Conservation (phyloP, 2,113 vertebrate species). For the Crypturellus undulatus region DNA sequence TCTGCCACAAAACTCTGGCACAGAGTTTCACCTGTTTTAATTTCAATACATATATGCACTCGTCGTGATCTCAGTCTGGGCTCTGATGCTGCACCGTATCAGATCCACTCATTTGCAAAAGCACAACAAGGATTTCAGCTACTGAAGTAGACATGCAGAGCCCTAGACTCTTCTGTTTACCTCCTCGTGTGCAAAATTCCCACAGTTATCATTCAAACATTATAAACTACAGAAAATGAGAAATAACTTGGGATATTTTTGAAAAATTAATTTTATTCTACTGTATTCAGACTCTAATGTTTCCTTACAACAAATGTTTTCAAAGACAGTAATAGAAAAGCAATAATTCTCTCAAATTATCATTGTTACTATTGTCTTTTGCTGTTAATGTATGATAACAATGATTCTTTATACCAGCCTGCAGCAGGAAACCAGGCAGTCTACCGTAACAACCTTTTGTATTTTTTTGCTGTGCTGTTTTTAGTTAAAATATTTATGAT, state of each 20-base stretch:
- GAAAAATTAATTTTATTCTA: conserved; percentile 17
- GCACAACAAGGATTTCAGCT: neutral
- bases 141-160: neutral
- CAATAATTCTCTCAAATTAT: neutral
- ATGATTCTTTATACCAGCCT: conserved; percentile 31
- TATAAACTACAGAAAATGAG: neutral
- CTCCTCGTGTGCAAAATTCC: conserved; percentile 5
- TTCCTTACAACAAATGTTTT: neutral
- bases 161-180: neutral
- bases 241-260: conserved; percentile 12
- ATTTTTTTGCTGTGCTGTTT: conserved; percentile 11
- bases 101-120: conserved; percentile 8
- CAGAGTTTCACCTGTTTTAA: neutral
- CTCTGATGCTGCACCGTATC: neutral
- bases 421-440: conserved; percentile 45
- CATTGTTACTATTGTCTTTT: neutral
- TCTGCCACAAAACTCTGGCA: neutral
- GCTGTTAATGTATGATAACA: neutral
- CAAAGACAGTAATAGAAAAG: neutral
- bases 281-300: neutral
- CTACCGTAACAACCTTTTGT: conserved; percentile 2
- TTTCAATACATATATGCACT: neutral
- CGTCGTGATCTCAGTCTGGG: neutral
- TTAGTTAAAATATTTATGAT: conserved; percentile 32
- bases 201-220: neutral